Conservation (phyloP, 1,140 invertebrate genomes). For the Steinernema khuongi region DNA sequence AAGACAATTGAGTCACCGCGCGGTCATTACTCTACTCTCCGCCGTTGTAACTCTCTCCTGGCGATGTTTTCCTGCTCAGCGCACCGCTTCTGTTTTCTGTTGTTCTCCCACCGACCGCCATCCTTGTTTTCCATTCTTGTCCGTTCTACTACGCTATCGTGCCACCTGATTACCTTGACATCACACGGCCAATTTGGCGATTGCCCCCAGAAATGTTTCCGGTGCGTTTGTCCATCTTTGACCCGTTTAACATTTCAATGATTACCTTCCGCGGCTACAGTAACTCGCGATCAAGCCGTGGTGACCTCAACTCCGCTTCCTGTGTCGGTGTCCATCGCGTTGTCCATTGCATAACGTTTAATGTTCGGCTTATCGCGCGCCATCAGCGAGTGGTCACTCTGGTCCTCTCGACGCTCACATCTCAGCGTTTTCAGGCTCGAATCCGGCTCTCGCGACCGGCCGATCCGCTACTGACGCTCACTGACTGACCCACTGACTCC, state of each 20-base stretch:
- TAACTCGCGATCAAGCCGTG: no score
- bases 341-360: slow-evolving; percentile 2
- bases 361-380: not conserved
- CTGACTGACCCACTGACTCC: not conserved
- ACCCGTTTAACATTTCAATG: not conserved
- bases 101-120: not conserved
- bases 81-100: not conserved
- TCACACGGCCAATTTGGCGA: slow-evolving; percentile 4
- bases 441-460: not conserved
- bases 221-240: not conserved
- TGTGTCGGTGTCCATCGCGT: not conserved
- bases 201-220: not conserved
- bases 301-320: not conserved
- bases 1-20: no score
- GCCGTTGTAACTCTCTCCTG: no score
- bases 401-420: not conserved
- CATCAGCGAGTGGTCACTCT: not conserved
- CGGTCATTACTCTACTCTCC: no score
- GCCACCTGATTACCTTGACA: slow-evolving; percentile 8
- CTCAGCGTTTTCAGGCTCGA: not conserved
- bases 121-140: not conserved
- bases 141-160: not conserved
- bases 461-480: not conserved
- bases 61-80: not conserved
- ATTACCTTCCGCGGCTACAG: not conserved